Evolutionary conservation across 2,113 vertebrate species (phyloP).

Genomic region (Rostratula benghalensis): DNA sequence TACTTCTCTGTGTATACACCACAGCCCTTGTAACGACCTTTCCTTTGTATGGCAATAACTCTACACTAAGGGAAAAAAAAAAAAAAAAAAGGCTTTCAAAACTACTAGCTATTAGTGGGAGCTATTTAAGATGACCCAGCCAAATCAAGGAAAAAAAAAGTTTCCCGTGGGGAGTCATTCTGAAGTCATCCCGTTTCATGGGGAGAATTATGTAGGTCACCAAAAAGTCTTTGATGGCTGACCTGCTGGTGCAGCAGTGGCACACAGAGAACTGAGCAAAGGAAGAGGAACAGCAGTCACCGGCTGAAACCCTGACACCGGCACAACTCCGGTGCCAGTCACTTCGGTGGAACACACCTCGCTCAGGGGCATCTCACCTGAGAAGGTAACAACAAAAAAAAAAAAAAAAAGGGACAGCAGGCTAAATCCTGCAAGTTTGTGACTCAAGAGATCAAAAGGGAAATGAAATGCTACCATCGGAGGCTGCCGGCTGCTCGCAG

Average conservation of each 20-base stretch:
- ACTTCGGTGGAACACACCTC: fast-evolving
- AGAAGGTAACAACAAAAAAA: neutral
- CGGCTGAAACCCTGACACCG: neutral
- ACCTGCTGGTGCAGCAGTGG: neutral
- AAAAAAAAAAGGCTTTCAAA: neutral
- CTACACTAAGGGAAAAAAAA: neutral
- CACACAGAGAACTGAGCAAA: neutral
- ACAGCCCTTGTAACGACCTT: neutral
- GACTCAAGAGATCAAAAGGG: neutral
- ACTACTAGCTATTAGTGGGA: neutral
- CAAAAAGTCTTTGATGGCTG: neutral
- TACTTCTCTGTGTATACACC: neutral
- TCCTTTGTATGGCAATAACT: neutral
- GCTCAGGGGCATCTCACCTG: neutral
- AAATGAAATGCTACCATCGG: neutral
- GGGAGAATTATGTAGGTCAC: constrained; percentile 28
- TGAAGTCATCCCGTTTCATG: neutral
- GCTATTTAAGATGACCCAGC: neutral
- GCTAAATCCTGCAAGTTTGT: neutral
- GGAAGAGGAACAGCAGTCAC: neutral
- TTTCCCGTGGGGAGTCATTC: neutral
- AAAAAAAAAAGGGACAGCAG: neutral
- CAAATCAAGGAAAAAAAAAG: neutral
- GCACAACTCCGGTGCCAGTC: neutral
- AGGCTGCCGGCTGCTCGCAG: neutral